phyloP scores from a whole-genome alignment of 2,113 vertebrate species.

The mouse (Mus musculus) region GRCm39 chr3:42387001-42387500 shows the following conservation, averaged over 20 bases:
- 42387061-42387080: not conserved
- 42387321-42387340: not conserved
- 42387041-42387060: not conserved
- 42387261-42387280: not conserved
- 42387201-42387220: no score
- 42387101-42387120: not conserved
- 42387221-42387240: not conserved
- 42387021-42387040: not conserved
- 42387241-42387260: not conserved
- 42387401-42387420: not conserved
- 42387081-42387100: not conserved
- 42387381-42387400: not conserved
- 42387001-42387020: not conserved
- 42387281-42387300: not conserved
- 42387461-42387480: not conserved
- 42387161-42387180: not conserved
- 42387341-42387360: not conserved
- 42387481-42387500: not conserved
- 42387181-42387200: not conserved
- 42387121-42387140: not conserved
- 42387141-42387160: not conserved
- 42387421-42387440: not conserved
- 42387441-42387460: not conserved
- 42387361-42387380: not conserved
- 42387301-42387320: not conserved